Evolutionary conservation across 2,113 vertebrate species (phyloP), one percentile per base, ranked within the genome.

Genomic region (Emydocephalus ijimae): DNA sequence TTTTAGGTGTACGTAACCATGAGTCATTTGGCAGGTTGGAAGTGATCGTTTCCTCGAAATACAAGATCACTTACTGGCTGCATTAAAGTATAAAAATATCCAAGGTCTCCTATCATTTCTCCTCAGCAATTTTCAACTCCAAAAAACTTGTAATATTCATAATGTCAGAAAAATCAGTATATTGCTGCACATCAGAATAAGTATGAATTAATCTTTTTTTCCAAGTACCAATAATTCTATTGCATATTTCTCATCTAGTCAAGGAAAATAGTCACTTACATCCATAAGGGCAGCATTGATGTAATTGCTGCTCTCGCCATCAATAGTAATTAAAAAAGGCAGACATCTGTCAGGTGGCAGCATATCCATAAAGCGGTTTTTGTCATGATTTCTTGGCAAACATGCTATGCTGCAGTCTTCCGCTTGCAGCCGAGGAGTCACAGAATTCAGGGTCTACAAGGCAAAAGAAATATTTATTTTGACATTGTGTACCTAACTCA

Each of bases 241-340:
- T 93, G 90, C 54, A 43, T 34, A 89, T 94, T 94, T 94, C 24
- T 15, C 85, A 57, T 92, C 50, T 59, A 92, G 94, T 97, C 96
- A 98, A 96, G 97, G 95, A 91, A 93, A 94, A 91, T 50, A 96
- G 96, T 97, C 94, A 98, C 99, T 99, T 99, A 99, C 99, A 5
- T 99, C 99, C 99, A 99, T 99, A 96, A 99, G 98, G 90, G 99
- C 99, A 91, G 99, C 99, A 92, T 99, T 99, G 97, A 99, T 99
- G 97, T 99, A 99, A 98, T 99, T 99, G 97, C 99, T 99, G 97
- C 99, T 99, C 96, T 99, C 99, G 74, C 99, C 99, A 64, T 99
- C 99, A 95, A 99, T 99, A 94, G 99, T 99, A 96, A 99, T 99
- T 98, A 99, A 98, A 98, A 99, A 99, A 95, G 99, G 99, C 95